Conservation (phyloP, 2,113 vertebrate species). For the Chiloscyllium plagiosum region DNA sequence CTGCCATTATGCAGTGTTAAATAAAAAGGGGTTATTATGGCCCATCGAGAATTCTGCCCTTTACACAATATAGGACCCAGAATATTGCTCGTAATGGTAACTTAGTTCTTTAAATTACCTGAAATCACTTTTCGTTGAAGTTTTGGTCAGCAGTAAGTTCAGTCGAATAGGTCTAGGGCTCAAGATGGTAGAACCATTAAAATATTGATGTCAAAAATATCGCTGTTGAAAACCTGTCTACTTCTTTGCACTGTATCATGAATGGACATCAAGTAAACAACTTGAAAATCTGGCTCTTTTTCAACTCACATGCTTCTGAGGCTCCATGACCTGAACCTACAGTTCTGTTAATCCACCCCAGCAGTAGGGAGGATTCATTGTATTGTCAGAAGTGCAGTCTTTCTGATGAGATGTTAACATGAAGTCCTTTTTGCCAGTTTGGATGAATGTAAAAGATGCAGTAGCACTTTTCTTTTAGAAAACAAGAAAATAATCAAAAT, state of each 20-base stretch:
- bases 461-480: background rate
- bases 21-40: too few relatives aligned
- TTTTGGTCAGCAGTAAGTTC: too few relatives aligned
- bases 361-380: background rate
- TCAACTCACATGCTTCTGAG: background rate
- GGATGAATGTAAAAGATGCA: background rate
- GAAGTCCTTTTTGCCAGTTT: background rate
- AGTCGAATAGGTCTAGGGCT: too few relatives aligned
- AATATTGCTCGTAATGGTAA: too few relatives aligned
- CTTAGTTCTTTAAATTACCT: too few relatives aligned
- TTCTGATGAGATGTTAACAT: background rate
- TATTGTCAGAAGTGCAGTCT: background rate
- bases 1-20: too few relatives aligned
- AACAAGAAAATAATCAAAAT: background rate
- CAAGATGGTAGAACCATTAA: too few relatives aligned
- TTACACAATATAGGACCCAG: too few relatives aligned
- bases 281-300: background rate
- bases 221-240: background rate
- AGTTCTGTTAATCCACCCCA: background rate
- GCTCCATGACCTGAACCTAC: background rate
- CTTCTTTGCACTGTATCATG: background rate
- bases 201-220: background rate
- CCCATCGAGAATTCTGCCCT: too few relatives aligned
- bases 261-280: background rate
- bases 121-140: too few relatives aligned